Evolutionary conservation across 2,888 invertebrate genomes (phyloP).

Genomic region (Ceriagrion tenellum): DNA sequence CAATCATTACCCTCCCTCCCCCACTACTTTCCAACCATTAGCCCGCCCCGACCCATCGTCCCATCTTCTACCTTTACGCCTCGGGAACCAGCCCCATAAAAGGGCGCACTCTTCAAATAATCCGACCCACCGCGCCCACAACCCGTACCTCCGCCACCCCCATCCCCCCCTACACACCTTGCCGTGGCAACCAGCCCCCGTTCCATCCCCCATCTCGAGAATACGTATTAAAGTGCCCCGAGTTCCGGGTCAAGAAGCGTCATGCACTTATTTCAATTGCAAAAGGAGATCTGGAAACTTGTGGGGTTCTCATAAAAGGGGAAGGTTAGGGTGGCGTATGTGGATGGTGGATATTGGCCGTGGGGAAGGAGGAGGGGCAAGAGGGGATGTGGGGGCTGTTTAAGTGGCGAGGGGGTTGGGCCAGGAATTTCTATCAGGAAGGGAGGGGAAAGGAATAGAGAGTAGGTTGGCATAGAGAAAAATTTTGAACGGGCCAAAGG

Average conservation of each 20-base stretch:
- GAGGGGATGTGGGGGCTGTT: not conserved
- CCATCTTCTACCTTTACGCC: not conserved
- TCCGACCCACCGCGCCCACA: not conserved
- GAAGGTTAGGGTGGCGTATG: not conserved
- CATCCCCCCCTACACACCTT: not conserved
- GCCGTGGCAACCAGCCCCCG: not conserved
- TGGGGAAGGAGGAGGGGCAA: too few relatives aligned
- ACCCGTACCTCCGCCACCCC: not conserved
- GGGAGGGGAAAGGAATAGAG: not conserved
- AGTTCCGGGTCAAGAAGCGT: conserved; percentile 65
- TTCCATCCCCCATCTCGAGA: not conserved
- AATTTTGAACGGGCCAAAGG: too few relatives aligned
- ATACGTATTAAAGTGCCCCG: conserved; percentile 46
- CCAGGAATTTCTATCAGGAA: not conserved
- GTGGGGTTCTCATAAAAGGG: conserved; percentile 47
- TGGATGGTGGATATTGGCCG: not conserved
- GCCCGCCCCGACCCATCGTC: not conserved
- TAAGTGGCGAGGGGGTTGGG: not conserved
- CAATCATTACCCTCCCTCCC: not conserved
- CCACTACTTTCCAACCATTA: not conserved
- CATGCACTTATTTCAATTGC: conserved; percentile 64
- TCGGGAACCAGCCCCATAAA: not conserved
- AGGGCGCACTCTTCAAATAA: conserved; percentile 17
- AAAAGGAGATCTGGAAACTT: conserved; percentile 40
- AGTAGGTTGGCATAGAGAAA: not conserved